Evolutionary conservation across 2,113 vertebrate species (phyloP), one percentile per base, ranked within the genome.

Genomic region (Baryphthengus martii): DNA sequence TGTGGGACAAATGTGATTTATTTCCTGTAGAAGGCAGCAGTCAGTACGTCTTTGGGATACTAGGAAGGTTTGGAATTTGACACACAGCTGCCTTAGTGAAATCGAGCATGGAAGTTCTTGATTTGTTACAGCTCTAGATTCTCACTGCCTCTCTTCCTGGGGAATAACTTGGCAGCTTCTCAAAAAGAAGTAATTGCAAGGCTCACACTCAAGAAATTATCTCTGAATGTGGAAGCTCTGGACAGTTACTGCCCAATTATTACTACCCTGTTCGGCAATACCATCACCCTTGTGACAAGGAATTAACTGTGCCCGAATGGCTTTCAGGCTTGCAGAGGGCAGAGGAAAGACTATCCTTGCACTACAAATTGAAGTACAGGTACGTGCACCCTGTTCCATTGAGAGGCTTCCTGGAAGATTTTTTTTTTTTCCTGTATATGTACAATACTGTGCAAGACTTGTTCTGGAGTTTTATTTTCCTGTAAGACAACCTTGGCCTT

Each of bases 171-270:
- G 91, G 91, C 88, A 91, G 55, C 63, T 93, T 88, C 83, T 91
- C 89, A 94, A 71, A 84, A 77, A 93, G 74, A 85, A 95, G 79
- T 85, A 96, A 96, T 94, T 96, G 75, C 67, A 91, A 85, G 67
- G 25, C 78, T 89, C 53, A 88, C 1, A 59, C 74, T 88, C 84
- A 86, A 85, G 90, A 86, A 94, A 94, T 96, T 83, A 83, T 82
- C 88, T 80, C 52, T 74, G 75, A 84, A 42, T 80, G 68, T 88
- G 65, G 82, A 91, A 79, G 77, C 82, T 94, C 82, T 71, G 82
- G 82, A 93, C 55, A 83, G 68, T 96, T 94, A 88, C 67, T 91
- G 61, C 72, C 88, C 68, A 84, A 61, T 96, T 95, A 86, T 88
- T 86, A 52, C 72, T 90, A 77, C 52, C 52, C 55, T 80, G 33